Evolutionary conservation across 2,888 invertebrate species (phyloP), one percentile per base, ranked within the genome.

Genomic region (Meloe dianella): DNA sequence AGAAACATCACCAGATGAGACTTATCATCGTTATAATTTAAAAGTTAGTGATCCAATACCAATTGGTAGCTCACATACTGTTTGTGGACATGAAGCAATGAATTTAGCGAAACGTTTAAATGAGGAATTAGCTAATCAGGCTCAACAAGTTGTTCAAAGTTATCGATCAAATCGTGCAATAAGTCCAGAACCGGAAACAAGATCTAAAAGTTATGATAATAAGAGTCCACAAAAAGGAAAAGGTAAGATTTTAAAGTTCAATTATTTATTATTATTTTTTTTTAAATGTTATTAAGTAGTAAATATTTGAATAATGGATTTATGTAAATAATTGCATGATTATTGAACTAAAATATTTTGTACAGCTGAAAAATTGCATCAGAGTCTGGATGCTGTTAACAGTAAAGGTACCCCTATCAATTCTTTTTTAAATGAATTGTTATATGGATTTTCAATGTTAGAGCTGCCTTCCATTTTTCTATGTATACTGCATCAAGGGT

Each of bases 11-110:
- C 74, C 76, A 0, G 63, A 65, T 3, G 74, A 74, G 7, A 29
- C 67, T 14, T 58, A 58, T 32, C 77, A 72, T 59, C 85, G 78
- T 80, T 86, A 72, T 80, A 84, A 87, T 75, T 74, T 87, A 20
- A 88, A 89, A 74, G 84, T 86, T 35, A 92, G 92, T 0, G 91
- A 91, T 79, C 92, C 93, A 0, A 93, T 93, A 78, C 92, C 92
- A 2, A 93, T 93, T 70, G 89, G 89, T 72, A 85, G 87, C 71
- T 87, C 91, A 78, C 91, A 91, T 83, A 93, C 93, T 12, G 93
- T 93, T 61, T 90, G 91, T 74, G 93, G 93, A 0, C 92, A 93
- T 79, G 93, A 93, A 83, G 93, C 93, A 24, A 90, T 90, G 74
- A 87, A 92, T 72, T 81, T 93, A 68, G 92, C 93, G 2, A 92